Base-by-base conservation (phyloP, 2,797 vertebrate genomes). In the Lutjanus argentimaculatus region DNA sequence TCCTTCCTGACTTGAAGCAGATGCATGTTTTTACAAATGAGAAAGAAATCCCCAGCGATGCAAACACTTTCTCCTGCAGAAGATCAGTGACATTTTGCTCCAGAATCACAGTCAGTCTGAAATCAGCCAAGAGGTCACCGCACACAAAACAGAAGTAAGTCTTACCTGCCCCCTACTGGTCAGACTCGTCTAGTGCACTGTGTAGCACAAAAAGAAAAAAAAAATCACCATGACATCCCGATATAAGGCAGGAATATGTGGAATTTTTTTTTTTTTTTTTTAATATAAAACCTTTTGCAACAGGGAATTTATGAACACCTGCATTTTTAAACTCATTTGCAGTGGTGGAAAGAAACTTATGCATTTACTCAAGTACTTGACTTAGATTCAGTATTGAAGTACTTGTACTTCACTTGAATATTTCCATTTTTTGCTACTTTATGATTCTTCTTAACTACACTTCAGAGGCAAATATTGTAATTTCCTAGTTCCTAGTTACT, bases 111-210 rank as follows among this genome's bases (percentile, higher is more conserved):
- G 12, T 15, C 19, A 2, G 21, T 15, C 13, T 79, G 55, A 77
- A 69, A 61, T 56, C 9, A 76, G 62, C 72, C 49, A 52, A 13
- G 45, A 72, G 21, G 56, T 67, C 17, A n/a, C 14, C 12, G 11
- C 49, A 46, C 10, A 15, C 48, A 55, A 72, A 74, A 70, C 62
- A 76, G 61, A 85, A 52, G 76, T 91, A 66, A 89, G 89, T 48
- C 92, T 73, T 13, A 92, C 72, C 85, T 93, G 93, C 93, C 94
- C 90, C 80, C 94, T 94, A 86, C 83, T 94, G 95, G 92, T 67
- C 58, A 87, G 3, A 79, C 11, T 25, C 11, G 1, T 17, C 42
- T 21, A 77, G 7, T 74, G 65, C 82, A 87, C 55, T 0, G 13
- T 12, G 6, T 68, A 17, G 73, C 16, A 46, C 36, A 36, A 64